Conservation (phyloP, 1,140 invertebrate genomes). For the Calliphora vicina region DNA sequence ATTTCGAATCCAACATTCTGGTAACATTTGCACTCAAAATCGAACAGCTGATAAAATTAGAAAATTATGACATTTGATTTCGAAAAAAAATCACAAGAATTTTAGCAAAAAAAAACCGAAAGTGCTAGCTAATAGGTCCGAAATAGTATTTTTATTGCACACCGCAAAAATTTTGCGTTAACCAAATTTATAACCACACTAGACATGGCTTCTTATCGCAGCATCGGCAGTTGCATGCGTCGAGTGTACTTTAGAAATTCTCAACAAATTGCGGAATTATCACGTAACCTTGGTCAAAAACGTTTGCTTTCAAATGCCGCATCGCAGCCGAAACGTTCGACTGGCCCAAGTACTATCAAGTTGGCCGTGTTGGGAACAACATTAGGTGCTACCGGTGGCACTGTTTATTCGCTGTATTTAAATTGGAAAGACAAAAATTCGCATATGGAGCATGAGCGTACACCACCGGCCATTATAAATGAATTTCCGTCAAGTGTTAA, state of each 20-base stretch:
- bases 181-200: background rate
- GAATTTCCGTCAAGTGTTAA: constrained; percentile 64
- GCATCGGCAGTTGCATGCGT: background rate
- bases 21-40: background rate
- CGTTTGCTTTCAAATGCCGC: background rate
- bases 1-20: background rate
- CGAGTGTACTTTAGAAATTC: constrained; percentile 6
- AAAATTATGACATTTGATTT: background rate
- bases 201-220: background rate
- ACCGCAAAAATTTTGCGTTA: background rate
- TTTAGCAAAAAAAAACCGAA: background rate
- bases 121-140: background rate
- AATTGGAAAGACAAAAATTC: constrained; percentile 48
- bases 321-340: background rate
- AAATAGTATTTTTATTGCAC: background rate
- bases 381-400: constrained; percentile 64
- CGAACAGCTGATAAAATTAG: background rate
- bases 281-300: constrained; percentile 5
- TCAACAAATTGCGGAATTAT: background rate
- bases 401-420: constrained; percentile 54
- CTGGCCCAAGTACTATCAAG: constrained; percentile 60
- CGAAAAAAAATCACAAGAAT: background rate
- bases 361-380: constrained; percentile 65
- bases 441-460: constrained; percentile 57
- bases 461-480: constrained; percentile 63